Base-by-base conservation (phyloP, 2,113 vertebrate species). In the Mystacornis crossleyi region DNA sequence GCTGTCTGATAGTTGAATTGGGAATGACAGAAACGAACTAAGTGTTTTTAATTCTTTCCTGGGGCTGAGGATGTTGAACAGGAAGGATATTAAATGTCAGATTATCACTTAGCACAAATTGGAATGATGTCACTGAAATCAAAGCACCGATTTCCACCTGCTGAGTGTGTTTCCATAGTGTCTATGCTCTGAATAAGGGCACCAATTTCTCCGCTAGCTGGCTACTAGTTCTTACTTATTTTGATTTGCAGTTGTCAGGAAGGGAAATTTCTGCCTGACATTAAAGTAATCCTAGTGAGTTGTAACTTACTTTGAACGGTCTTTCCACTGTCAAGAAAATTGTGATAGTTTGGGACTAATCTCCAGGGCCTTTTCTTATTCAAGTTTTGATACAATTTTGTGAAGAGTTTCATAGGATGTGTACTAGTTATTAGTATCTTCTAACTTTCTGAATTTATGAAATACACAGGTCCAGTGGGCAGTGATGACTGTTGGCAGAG, bases 21-120 rank as follows among this genome's bases (percentile, higher is more conserved):
- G 10, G 58, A 93, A 78, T 54, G 74, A 67, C 60, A 96, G 66
- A 95, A 93, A 74, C 8, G 50, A 91, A 48, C 86, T 33, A 81
- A 86, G 50, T 91, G 82, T 33, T 86, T 86, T 92, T 89, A 86
- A 90, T 90, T 81, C 60, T 95, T 87, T 93, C 70, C 70, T 53
- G 29, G 31, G 45, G 23, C 31, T 85, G 53, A 79, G 57, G 33
- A 75, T 93, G 45, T 87, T 82, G 48, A 85, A 61, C 81, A 93
- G 84, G 89, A 96, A 93, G 70, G 54, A 31, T 91, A 79, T 89
- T 81, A 89, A 91, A 81, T 87, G 70, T 72, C 77, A 69, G 57
- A 45, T 94, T 91, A 81, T 84, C 89, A 25, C 69, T 79, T 77
- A 65, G 54, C 10, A 48, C 23, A 61, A 82, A 61, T 38, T 91